Conservation (phyloP, 2,888 invertebrate genomes). For the Amiota communis region DNA sequence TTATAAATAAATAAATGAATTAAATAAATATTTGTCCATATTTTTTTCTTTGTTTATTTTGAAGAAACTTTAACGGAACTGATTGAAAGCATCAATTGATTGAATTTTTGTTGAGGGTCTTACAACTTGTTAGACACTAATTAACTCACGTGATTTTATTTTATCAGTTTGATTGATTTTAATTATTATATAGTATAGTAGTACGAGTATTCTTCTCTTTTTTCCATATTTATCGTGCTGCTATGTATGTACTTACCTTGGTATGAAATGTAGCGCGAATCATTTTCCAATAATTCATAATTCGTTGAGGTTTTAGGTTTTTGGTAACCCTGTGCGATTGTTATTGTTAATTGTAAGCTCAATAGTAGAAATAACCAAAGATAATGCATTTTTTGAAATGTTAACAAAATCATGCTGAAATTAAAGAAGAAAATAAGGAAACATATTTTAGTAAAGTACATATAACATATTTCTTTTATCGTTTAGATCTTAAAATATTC, state of each 20-base stretch:
- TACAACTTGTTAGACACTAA: neutral
- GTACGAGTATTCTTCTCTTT: too few species aligned
- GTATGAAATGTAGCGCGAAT: constrained; percentile 72
- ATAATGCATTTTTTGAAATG: constrained; percentile 54
- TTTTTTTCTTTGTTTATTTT: neutral
- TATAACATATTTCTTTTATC: too few species aligned
- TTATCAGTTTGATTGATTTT: constrained; percentile 52
- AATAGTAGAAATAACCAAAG: constrained; percentile 47
- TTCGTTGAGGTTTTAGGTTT: constrained; percentile 47
- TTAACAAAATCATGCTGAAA: constrained; percentile 62
- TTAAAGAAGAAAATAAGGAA: constrained; percentile 21
- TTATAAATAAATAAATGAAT: neutral
- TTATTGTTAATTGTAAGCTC: constrained; percentile 36
- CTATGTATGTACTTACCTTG: constrained; percentile 64
- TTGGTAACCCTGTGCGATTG: constrained; percentile 36
- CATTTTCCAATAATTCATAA: constrained; percentile 67
- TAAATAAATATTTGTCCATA: constrained; percentile 1
- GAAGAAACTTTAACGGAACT: too few species aligned
- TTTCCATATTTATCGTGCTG: too few species aligned
- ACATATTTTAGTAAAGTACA: neutral
- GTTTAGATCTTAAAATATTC: too few species aligned
- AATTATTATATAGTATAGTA: constrained; percentile 46
- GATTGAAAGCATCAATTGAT: too few species aligned
- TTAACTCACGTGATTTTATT: constrained; percentile 32
- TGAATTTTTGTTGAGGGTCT: too few species aligned